These are phyloP conservation scores for Machimus atricapillus DNA, from an alignment of 2,888 invertebrate genomes.

Conservation along the genomic window DNA sequence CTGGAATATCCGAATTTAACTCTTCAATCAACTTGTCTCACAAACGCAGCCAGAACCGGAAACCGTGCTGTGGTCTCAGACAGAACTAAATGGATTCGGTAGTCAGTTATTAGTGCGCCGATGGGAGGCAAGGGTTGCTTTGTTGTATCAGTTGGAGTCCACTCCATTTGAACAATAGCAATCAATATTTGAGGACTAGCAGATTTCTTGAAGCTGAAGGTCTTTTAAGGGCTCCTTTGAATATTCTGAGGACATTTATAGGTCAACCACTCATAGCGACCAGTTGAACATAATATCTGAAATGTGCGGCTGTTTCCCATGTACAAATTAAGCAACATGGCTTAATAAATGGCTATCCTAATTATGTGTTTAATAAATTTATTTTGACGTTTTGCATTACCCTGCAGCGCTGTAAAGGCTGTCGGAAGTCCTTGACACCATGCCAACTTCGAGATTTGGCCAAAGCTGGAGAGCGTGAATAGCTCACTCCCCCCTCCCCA, in stretches of 20 bases:
- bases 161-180: not conserved
- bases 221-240: not conserved
- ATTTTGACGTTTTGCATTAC: slow-evolving; percentile 22
- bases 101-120: not conserved
- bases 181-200: not conserved
- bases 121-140: not conserved
- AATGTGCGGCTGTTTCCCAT: not conserved
- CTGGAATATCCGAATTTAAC: not conserved
- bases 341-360: slow-evolving; percentile 12
- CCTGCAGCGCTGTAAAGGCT: not conserved
- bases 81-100: not conserved
- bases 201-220: not conserved
- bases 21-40: not conserved
- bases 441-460: slow-evolving; percentile 2
- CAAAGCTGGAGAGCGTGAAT: not conserved
- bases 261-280: not conserved
- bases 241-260: not conserved
- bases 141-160: not conserved
- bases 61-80: not conserved
- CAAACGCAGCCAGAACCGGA: not conserved
- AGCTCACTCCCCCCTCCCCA: not conserved
- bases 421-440: slow-evolving; percentile 15
- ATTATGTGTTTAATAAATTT: slow-evolving; percentile 33
- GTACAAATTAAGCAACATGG: slow-evolving; percentile 24
- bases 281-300: not conserved